A percentile compares a stretch with the other conserved stretches of the same genome.
These are phyloP conservation scores for Brenthis ino DNA, from an alignment of 2,888 invertebrate species.

Conservation along the genomic window DNA sequence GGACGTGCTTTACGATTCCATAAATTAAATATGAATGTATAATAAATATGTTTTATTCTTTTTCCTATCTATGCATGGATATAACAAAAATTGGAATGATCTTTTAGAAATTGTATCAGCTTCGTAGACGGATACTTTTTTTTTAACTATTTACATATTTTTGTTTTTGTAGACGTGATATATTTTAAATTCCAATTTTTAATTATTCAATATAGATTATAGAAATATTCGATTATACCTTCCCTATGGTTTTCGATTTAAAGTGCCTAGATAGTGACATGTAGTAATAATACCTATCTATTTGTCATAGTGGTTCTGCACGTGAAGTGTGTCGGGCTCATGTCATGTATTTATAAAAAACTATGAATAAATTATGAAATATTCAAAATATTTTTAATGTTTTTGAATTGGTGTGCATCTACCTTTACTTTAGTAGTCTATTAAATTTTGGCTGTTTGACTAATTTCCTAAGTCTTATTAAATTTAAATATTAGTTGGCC, in stretches of 20 bases:
- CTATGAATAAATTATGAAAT: background rate
- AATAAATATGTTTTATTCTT: background rate
- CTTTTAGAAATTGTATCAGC: too few relatives aligned
- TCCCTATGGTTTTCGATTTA: slow-evolving; percentile 14
- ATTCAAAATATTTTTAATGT: background rate
- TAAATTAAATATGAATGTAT: background rate
- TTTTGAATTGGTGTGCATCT: background rate
- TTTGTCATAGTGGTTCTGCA: slow-evolving; percentile 15
- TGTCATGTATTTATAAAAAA: background rate
- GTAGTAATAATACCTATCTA: slow-evolving; percentile 8
- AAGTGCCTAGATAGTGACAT: slow-evolving; percentile 29
- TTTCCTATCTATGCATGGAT: background rate
- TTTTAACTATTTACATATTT: too few relatives aligned
- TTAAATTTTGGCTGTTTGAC: slow-evolving; percentile 1
- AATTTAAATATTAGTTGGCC: background rate
- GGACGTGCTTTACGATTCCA: background rate
- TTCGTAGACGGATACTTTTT: too few relatives aligned
- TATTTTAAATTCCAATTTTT: too few relatives aligned
- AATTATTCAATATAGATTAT: slow-evolving; percentile 14
- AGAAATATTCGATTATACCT: slow-evolving; percentile 25
- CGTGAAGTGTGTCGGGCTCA: background rate
- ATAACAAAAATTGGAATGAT: background rate
- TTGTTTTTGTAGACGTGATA: too few relatives aligned
- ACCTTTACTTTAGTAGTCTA: background rate
- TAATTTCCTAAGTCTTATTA: background rate